Evolutionary conservation across 2,797 vertebrate genomes (phyloP).

Genomic region (Brachyrhaphis roseni): DNA sequence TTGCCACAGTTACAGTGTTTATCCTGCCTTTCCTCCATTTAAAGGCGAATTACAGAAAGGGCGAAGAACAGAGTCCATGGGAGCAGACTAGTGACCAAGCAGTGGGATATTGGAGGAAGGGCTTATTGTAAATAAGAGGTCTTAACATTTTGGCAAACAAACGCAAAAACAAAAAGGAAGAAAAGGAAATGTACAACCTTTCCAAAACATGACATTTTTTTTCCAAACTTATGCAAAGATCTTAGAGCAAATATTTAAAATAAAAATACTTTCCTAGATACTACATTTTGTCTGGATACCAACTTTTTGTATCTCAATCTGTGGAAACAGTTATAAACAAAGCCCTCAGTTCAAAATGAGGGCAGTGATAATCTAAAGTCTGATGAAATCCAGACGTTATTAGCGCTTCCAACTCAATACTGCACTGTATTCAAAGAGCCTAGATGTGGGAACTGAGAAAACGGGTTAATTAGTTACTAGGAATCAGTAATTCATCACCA

Average conservation of each 20-base stretch:
- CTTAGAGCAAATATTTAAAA: constrained; percentile 49
- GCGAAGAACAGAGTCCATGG: constrained; percentile 51
- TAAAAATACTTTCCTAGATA: constrained; percentile 30
- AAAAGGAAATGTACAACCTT: constrained; percentile 20
- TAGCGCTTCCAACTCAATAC: constrained; percentile 16
- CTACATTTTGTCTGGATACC: constrained; percentile 6
- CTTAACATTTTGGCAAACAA: constrained; percentile 58
- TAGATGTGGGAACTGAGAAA: constrained; percentile 28
- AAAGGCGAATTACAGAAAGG: constrained; percentile 79
- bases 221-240: constrained; percentile 4
- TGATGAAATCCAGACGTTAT: constrained; percentile 38
- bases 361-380: constrained; percentile 35
- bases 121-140: constrained; percentile 67
- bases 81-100: constrained; percentile 53
- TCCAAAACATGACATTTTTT: constrained; percentile 7
- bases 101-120: constrained; percentile 57
- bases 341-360: constrained; percentile 30
- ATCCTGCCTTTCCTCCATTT: constrained; percentile 71
- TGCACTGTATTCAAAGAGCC: constrained; percentile 43
- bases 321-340: constrained; percentile 52
- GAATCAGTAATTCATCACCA: constrained; percentile 68
- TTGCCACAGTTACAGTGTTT: constrained; percentile 72
- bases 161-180: constrained; percentile 17
- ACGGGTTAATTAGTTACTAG: constrained; percentile 75
- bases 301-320: constrained; percentile 27